Evolutionary conservation across 2,888 invertebrate genomes (phyloP), one percentile per base, ranked within the genome.

Genomic region (Busseola fusca): DNA sequence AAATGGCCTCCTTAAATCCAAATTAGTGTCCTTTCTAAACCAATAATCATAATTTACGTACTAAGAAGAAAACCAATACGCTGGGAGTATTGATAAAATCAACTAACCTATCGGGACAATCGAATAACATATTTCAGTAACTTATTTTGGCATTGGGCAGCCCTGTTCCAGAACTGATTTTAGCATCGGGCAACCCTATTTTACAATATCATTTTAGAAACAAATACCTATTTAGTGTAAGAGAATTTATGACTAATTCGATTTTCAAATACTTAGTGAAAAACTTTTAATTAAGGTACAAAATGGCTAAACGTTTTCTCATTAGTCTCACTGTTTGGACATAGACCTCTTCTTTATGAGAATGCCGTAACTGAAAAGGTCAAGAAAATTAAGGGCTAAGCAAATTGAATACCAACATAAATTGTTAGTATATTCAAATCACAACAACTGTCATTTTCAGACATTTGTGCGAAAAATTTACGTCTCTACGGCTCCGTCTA

Each of bases 31-130:
- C 42, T 65, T 59, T 58, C 57, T 37, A 45, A 12, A 12, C 48
- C 48, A 77, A 76, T 48, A 64, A 42, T 64, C 58, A 72, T 72
- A 72, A 67, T 64, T 77, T 42, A 77, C 64, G 63, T 25, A 64
- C 67, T 48, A 21, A 57, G 6, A 54, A 68, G 58, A 54, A 73
- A 65, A 50, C 63, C 37, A 50, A 50, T 65, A 65, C 64, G 21
- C 48, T 34, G 64, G 52, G 37, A 57, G 57, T 54, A 54, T 27
- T 34, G 78, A 78, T 78, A 78, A 64, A 64, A 78, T 78, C 77
- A 68, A 62, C 25, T 65, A 64, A 78, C 21, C 21, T 62, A 68
- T 62, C 18, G 42, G 18, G 37, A 40, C 45, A n/a, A 34, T 34
- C 34, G 34, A 34, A 34, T 34, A 6, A 34, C n/a, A 42, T 57